Conservation (phyloP, 2,888 invertebrate genomes). For the Ischnus inquisitorius region DNA sequence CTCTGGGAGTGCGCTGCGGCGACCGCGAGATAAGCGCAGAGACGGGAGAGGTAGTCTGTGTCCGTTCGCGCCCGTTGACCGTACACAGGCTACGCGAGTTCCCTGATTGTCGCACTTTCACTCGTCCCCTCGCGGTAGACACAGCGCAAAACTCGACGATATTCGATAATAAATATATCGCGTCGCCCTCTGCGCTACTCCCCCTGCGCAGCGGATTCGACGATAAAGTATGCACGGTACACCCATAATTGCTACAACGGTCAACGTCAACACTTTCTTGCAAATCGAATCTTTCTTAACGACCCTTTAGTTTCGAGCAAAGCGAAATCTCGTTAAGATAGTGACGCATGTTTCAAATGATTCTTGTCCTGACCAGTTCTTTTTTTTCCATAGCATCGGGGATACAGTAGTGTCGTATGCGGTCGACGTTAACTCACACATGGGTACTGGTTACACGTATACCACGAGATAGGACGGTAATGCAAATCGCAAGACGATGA, state of each 20-base stretch:
- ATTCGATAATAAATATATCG: slow-evolving; percentile 65
- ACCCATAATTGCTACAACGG: slow-evolving; percentile 21
- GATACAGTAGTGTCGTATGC: neutral
- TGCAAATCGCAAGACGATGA: neutral
- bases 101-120: slow-evolving; percentile 67
- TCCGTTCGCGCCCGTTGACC: slow-evolving; percentile 55
- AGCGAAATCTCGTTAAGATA: slow-evolving; percentile 65
- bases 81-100: slow-evolving; percentile 64
- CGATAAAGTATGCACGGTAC: slow-evolving; percentile 29
- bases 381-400: neutral
- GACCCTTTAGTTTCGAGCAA: slow-evolving; percentile 49
- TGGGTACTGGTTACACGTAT: neutral
- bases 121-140: slow-evolving; percentile 50
- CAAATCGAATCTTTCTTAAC: slow-evolving; percentile 64
- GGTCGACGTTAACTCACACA: neutral
- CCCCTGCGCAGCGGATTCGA: neutral
- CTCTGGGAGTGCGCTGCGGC: slow-evolving; percentile 18
- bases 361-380: slow-evolving; percentile 49
- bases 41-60: slow-evolving; percentile 3
- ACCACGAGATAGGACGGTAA: neutral
- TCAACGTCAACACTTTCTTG: slow-evolving; percentile 51
- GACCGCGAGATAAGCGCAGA: slow-evolving; percentile 48
- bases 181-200: slow-evolving; percentile 33
- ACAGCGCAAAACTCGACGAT: slow-evolving; percentile 58
- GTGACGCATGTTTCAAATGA: slow-evolving; percentile 60